Conservation (phyloP, 2,797 vertebrate species). For the Arrhamphus sclerolepis region DNA sequence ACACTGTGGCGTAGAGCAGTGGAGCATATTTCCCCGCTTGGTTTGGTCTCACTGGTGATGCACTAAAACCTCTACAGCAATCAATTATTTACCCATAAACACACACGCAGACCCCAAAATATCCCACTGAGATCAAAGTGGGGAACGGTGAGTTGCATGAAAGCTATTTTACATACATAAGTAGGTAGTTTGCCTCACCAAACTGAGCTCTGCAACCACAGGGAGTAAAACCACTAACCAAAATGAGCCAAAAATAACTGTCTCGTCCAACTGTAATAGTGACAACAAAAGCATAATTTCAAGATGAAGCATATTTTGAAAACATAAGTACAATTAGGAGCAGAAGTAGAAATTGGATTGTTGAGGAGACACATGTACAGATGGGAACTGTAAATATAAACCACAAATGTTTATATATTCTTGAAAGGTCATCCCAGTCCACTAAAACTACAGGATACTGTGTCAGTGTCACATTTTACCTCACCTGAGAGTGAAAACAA, state of each 20-base stretch:
- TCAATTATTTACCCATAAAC: constrained; percentile 66
- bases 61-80: constrained; percentile 55
- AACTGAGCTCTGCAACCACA: constrained; percentile 22
- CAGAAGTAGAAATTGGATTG: neutral
- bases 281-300: constrained; percentile 5
- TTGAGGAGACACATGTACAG: neutral
- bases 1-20: constrained; percentile 11
- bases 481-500: constrained; percentile 5
- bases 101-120: constrained; percentile 51
- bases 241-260: constrained; percentile 8
- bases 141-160: constrained; percentile 50
- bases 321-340: neutral
- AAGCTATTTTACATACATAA: constrained; percentile 62
- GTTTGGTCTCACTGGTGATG: constrained; percentile 36
- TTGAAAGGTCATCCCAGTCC: constrained; percentile 7
- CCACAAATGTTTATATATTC: constrained; percentile 8
- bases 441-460: constrained; percentile 4
- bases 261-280: neutral
- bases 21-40: constrained; percentile 26
- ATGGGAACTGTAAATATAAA: constrained; percentile 13
- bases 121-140: constrained; percentile 54
- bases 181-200: constrained; percentile 40
- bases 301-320: neutral
- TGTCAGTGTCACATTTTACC: constrained; percentile 11
- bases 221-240: constrained; percentile 21